Evolutionary conservation across 2,797 vertebrate species (phyloP), one percentile per base, ranked within the genome.

Genomic region (Fistularia tabacaria): DNA sequence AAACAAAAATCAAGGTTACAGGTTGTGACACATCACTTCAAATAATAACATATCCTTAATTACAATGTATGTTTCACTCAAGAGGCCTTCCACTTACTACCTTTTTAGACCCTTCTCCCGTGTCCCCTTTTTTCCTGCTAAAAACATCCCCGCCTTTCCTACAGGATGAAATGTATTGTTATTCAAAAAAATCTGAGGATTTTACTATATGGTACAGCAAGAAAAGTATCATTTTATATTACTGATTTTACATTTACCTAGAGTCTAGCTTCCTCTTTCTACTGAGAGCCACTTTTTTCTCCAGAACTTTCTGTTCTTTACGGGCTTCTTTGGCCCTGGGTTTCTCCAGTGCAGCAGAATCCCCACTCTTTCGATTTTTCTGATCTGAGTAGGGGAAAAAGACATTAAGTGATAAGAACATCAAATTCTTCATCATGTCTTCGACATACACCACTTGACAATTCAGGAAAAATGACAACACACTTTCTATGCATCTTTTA

Each of bases 251-350:
- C 7, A 59, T 66, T 8, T 46, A 98, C 97, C 94, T 92, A 8
- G 91, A 93, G 75, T 94, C 91, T 62, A 93, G 92, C 71, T 93
- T 97, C 76, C 94, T 91, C 88, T 93, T 96, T 77, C 93, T 92
- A 87, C 90, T 99, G 66, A 98, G 84, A 12, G 96, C 96, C 81
- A 98, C 94, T 79, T 99, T 99, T 72, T 99, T 99, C 84, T 99
- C 97, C 81, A 99, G 90, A 82, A 98, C 93, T 66, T 97, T 97
- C 71, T 90, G 90, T 76, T 98, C 96, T 85, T 99, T 99, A 58
- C 96, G 93, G 14, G 92, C 95, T 74, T 98, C 95, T 81, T 98
- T 98, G 60, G 92, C 94, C 72, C 93, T 90, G 41, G 93, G 88
- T 1, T 81, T 73, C 8, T 90, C 86, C 7, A 69, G 46, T 1